Evolutionary conservation across 2,113 vertebrate species (phyloP), one percentile per base, ranked within the genome.

Genomic region (Polyodon spathula): DNA sequence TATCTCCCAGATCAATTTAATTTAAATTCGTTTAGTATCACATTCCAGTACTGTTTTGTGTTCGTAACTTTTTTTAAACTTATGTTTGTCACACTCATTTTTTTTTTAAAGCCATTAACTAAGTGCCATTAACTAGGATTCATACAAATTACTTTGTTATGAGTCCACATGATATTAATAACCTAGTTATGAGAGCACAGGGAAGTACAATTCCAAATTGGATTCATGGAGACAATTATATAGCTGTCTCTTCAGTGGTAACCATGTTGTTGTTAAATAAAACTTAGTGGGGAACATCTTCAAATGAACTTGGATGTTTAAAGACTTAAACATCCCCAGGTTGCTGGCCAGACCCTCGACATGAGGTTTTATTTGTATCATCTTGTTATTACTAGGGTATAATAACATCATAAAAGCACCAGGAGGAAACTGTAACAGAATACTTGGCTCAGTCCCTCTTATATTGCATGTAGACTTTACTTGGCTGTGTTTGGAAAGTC

Each of bases 401-500:
- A 54, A 54, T 12, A 54, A 60, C 64, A 60, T 9, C 61, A 56
- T 52, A 54, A 43, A 40, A 43, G 40, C 4, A 7, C 44, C 44
- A 51, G 46, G 43, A 39, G 67, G 62, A 72, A 48, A 43, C 38
- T 64, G 66, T 66, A 72, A 66, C 55, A 10, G 40, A 17, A 60
- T 48, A 0, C 53, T 37, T 39, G 54, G 60, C 63, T 37, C 10
- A 48, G 17, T 50, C 11, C 56, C 10, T 15, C 40, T 9, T 59
- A 62, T 58, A 56, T n/a, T n/a, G n/a, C n/a, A 62, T 62, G 1
- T 16, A 42, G 37, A 37, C 41, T 52, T 42, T 60, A 59, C 50
- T 41, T 50, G 59, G 42, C 63, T n/a, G 27, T 4, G 8, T 14
- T 57, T 62, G 51, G 41, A 54, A 55, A 71, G 51, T 40, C 50